phyloP scores from a whole-genome alignment of 2,888 invertebrate species.

The Steinernema hermaphroditum region DNA sequence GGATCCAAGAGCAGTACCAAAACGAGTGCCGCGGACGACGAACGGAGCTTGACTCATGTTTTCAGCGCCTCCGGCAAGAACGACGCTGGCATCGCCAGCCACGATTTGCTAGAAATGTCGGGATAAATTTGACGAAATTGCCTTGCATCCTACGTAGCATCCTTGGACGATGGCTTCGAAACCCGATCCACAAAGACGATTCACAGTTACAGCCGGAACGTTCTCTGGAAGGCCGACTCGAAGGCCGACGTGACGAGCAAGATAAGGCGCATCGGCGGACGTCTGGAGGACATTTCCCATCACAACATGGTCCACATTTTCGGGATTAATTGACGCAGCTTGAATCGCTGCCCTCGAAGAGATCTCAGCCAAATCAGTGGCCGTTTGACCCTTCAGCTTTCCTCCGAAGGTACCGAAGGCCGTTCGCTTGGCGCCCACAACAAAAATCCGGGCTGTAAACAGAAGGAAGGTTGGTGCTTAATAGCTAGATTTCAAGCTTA shows the following conservation, averaged over 20 bases:
- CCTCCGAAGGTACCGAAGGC: slow-evolving; percentile 94
- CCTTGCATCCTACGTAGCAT: slow-evolving; percentile 69
- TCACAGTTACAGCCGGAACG: slow-evolving; percentile 82
- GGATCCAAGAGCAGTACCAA: slow-evolving; percentile 74
- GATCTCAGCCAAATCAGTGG: slow-evolving; percentile 76
- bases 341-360: slow-evolving; percentile 68
- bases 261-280: slow-evolving; percentile 76
- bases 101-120: slow-evolving; percentile 44
- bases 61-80: slow-evolving; percentile 74
- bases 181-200: slow-evolving; percentile 93
- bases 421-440: slow-evolving; percentile 72
- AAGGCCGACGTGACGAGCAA: slow-evolving; percentile 85
- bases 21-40: slow-evolving; percentile 80
- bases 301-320: slow-evolving; percentile 83
- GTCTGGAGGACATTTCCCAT: slow-evolving; percentile 71
- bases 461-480: neutral
- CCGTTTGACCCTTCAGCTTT: slow-evolving; percentile 69
- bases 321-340: slow-evolving; percentile 80
- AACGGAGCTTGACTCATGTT: slow-evolving; percentile 93
- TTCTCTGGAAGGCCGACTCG: slow-evolving; percentile 83
- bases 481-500: neutral
- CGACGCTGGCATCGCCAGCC: slow-evolving; percentile 49
- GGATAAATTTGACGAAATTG: too few relatives aligned
- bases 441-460: slow-evolving; percentile 40
- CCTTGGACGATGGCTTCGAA: slow-evolving; percentile 91